Base-by-base conservation (phyloP, 2,888 invertebrate genomes). In the Calameuta idolon region DNA sequence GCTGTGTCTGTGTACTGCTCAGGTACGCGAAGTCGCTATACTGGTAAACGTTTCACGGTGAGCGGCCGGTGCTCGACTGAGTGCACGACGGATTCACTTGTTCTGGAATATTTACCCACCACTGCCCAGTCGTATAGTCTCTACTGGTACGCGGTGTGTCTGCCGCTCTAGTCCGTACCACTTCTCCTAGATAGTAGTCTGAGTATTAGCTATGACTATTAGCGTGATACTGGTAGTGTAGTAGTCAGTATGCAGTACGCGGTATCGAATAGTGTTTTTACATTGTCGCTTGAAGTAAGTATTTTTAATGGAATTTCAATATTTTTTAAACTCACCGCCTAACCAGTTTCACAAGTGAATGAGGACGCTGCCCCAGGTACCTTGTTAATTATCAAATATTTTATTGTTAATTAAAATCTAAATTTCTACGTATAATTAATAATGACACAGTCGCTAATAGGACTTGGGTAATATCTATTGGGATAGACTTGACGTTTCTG, bases 61-160 rank as follows among this genome's bases (percentile, higher is more conserved):
- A 89, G 89, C 89, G 90, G 89, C 89, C 87, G 89, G 85, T 87
- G 87, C 87, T 84, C 88, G 88, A 90, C 91, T 91, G 87, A 85
- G 79, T 85, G 84, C 83, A 85, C 83, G 81, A 80, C 79, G 86
- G 85, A 89, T 87, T 87, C 87, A 82, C 85, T 87, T 85, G 85
- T 86, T 86, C 87, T 85, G 86, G 86, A 86, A 85, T 87, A 87
- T 83, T 86, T 85, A 82, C 84, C 87, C 87, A 87, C 89, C 86
- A 86, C 85, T 85, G 80, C 79, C 55, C 23, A 40, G 40, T 40
- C 78, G 12, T 30, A 9, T 31, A 34, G 71, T 12, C 30, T 71
- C 30, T 31, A 11, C 31, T 71, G 12, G 71, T 33, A 31, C 15
- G 9, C n/a, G 33, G 71, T 15, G 69, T 30, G 33, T 71, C 71